Evolutionary conservation across 2,888 invertebrate genomes (phyloP).

Genomic region (Lepidochitona cinerea): DNA sequence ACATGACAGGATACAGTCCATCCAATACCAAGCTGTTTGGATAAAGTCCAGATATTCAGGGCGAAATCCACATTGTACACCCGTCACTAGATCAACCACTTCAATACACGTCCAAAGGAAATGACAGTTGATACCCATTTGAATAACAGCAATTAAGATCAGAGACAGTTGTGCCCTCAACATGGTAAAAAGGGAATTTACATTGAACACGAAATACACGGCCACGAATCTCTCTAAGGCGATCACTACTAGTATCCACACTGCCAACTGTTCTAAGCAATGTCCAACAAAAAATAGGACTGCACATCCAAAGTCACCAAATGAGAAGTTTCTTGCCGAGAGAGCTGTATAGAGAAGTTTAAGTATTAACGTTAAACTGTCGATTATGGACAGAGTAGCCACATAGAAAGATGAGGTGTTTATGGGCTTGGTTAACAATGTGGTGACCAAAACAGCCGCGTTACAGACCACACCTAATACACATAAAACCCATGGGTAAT

Average conservation of each 20-base stretch:
- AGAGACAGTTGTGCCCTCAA: neutral
- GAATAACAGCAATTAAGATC: neutral
- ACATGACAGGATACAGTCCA: neutral
- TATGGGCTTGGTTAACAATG: neutral
- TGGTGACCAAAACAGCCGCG: neutral
- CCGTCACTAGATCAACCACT: neutral
- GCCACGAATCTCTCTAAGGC: neutral
- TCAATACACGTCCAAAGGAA: neutral
- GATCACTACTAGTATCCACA: neutral
- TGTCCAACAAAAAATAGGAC: neutral
- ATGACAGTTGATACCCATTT: neutral
- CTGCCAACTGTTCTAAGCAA: neutral
- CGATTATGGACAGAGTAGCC: neutral
- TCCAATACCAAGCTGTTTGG: neutral
- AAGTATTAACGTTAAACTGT: neutral
- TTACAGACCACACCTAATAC: neutral
- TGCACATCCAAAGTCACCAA: neutral
- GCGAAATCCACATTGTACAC: neutral
- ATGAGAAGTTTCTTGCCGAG: neutral
- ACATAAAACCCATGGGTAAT: neutral
- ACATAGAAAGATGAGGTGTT: neutral
- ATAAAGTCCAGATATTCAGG: neutral
- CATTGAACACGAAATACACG: neutral
- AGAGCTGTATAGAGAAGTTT: neutral
- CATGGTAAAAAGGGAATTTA: neutral